These are phyloP conservation scores for Dallia pectoralis DNA, from an alignment of 2,797 vertebrate genomes.

Conservation along the genomic window DNA sequence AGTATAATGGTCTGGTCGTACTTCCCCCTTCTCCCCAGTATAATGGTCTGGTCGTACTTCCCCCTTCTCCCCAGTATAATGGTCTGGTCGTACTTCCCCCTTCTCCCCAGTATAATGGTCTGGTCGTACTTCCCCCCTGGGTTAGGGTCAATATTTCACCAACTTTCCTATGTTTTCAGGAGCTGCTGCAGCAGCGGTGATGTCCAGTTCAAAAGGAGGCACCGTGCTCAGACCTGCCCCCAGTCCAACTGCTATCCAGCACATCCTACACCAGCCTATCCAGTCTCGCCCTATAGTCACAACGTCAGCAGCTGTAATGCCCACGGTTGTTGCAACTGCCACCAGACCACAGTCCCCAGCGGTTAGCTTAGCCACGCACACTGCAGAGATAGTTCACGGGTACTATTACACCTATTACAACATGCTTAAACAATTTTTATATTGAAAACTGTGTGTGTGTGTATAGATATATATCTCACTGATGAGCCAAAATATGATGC, in stretches of 20 bases:
- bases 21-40: no score
- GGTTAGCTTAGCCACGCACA: conserved; percentile 82
- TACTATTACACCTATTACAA: conserved; percentile 42
- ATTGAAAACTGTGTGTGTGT: no score
- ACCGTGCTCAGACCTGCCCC: conserved; percentile 84
- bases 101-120: not conserved
- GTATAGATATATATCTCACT: no score
- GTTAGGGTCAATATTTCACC: not conserved
- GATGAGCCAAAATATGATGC: no score
- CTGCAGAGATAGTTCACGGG: conserved; percentile 80
- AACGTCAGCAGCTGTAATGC: conserved; percentile 80
- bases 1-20: no score
- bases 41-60: not conserved
- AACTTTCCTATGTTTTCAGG: conserved; percentile 59
- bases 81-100: not conserved
- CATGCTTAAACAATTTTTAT: not conserved
- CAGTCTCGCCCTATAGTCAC: conserved; percentile 85
- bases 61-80: not conserved
- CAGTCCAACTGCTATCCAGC: conserved; percentile 74
- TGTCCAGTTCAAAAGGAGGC: conserved; percentile 87
- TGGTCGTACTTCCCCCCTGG: not conserved
- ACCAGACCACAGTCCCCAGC: conserved; percentile 85
- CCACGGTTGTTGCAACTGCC: conserved; percentile 82
- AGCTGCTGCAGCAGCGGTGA: conserved; percentile 86
- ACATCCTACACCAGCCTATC: conserved; percentile 86